A percentile compares a stretch with the other conserved stretches of the same genome.
phyloP scores from a whole-genome alignment of 2,797 vertebrate species.

The Ataeniobius toweri region DNA sequence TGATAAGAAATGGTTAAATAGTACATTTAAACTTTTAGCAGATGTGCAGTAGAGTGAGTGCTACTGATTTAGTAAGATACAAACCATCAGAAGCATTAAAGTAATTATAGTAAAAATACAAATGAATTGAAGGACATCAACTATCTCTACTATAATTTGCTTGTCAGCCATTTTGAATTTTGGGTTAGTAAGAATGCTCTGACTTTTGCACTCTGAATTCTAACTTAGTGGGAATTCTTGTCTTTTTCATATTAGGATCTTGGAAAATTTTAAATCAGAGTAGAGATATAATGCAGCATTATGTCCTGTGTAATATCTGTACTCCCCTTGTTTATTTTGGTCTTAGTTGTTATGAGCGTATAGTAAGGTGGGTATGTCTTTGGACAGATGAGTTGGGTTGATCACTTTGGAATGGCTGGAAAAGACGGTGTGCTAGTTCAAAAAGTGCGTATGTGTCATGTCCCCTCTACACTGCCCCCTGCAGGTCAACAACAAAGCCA shows the following conservation, averaged over 20 bases:
- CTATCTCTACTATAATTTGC: too few relatives aligned
- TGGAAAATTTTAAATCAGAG: background rate
- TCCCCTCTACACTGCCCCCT: conserved; percentile 77
- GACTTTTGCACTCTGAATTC: background rate
- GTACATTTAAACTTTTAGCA: background rate
- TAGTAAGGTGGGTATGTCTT: conserved; percentile 9
- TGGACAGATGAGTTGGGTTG: conserved; percentile 21
- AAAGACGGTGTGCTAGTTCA: conserved; percentile 30
- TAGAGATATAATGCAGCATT: background rate
- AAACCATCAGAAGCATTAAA: background rate
- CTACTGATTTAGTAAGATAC: background rate
- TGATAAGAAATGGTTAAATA: background rate
- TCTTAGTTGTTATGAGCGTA: background rate
- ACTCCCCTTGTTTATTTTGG: background rate
- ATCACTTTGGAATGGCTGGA: conserved; percentile 28
- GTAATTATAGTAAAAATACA: background rate
- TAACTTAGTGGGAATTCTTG: background rate
- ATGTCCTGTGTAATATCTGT: too few relatives aligned
- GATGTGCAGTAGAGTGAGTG: background rate
- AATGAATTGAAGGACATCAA: background rate
- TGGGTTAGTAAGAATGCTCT: background rate
- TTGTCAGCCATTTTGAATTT: background rate
- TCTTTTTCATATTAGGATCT: background rate
- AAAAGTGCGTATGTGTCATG: conserved; percentile 67
- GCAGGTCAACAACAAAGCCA: conserved; percentile 87